Evolutionary conservation across 2,888 invertebrate genomes (phyloP).

Genomic region (Ligdia adustata): DNA sequence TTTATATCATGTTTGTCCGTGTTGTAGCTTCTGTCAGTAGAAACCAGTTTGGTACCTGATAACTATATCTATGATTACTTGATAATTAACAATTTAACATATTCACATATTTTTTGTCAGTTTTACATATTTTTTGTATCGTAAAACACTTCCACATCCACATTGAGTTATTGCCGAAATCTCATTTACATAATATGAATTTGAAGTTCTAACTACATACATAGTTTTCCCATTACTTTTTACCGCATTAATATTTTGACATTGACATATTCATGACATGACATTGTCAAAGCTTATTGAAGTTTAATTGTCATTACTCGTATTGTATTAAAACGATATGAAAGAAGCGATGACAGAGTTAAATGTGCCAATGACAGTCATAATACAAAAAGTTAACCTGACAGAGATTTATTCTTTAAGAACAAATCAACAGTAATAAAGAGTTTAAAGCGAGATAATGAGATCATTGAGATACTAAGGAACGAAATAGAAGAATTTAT

Average conservation of each 20-base stretch:
- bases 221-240: slow-evolving; percentile 1
- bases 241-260: not conserved
- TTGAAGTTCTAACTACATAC: not conserved
- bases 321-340: slow-evolving; percentile 3
- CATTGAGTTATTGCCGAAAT: not conserved
- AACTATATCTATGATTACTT: slow-evolving; percentile 4
- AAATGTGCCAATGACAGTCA: slow-evolving; percentile 33
- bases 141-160: not conserved
- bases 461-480: slow-evolving; percentile 18
- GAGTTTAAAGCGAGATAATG: slow-evolving; percentile 14
- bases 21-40: not conserved
- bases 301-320: too few relatives aligned
- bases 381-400: slow-evolving; percentile 34
- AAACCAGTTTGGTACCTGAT: slow-evolving; percentile 6
- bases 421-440: slow-evolving; percentile 26
- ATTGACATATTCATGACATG: not conserved
- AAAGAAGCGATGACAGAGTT: slow-evolving; percentile 31
- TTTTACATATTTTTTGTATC: slow-evolving; percentile 1
- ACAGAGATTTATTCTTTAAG: slow-evolving; percentile 35
- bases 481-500: slow-evolving; percentile 27
- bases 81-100: slow-evolving; percentile 7
- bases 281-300: too few relatives aligned
- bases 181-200: slow-evolving; percentile 1
- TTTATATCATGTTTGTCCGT: not conserved
- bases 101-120: slow-evolving; percentile 3